Evolutionary conservation across 2,888 invertebrate species (phyloP), one percentile per base, ranked within the genome.

Genomic region (Athrips mouffetella): DNA sequence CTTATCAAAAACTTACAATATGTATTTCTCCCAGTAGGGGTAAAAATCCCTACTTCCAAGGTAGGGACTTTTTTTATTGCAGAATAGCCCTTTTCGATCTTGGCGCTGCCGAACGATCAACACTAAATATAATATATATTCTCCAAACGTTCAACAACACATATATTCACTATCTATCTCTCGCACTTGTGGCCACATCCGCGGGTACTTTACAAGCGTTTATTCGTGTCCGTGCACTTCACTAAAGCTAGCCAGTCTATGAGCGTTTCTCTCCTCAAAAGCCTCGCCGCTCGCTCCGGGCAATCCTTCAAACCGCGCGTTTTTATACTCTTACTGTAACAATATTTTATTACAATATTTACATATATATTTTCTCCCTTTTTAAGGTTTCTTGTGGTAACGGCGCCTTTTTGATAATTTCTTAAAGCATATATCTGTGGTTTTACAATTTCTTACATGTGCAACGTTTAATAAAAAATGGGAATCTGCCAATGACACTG

Each of bases 111-210:
- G 55, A 59, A 76, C 77, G 66, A 76, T 80, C 81, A 86, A 87
- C 86, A 84, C 86, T 83, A 84, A 78, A 82, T 76, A 81, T 37
- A 37, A n/a, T n/a, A n/a, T 79, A 79, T 86, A 81, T 75, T 76
- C 80, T 86, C 79, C 77, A 71, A 88, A 87, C 88, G 79, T 87
- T 87, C 88, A 88, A 88, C 88, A 88, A 83, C 84, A 86, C 85
- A 82, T 87, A 86, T 86, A 87, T 85, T 82, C 87, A 86, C 86
- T 86, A 85, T n/a, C n/a, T n/a, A 79, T 80, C 78, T 81, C 79
- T 75, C 82, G 72, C 80, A 70, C 78, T 72, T 60, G 70, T 83
- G 82, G 81, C 77, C 83, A 78, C 83, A n/a, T n/a, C n/a, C n/a
- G n/a, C n/a, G n/a, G n/a, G n/a, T n/a, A n/a, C n/a, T n/a, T n/a